Evolutionary conservation across 2,113 vertebrate genomes (phyloP), one percentile per base, ranked within the genome.

Genomic region (Xyrauchen texanus): DNA sequence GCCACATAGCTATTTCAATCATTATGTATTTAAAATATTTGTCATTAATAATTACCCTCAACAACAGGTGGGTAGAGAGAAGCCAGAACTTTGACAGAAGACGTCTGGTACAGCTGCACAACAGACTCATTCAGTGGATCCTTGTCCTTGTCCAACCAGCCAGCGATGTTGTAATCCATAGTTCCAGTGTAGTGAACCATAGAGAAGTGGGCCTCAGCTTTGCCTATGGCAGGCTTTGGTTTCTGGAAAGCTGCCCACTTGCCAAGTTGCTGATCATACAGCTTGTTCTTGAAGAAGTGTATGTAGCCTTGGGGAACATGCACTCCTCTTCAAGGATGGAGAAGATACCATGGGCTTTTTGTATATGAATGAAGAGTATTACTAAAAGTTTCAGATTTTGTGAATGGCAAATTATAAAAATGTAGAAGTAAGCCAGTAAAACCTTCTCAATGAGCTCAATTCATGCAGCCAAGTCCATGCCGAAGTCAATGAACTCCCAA

Each of bases 401-500:
- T 52, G 34, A 21, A 8, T 69, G 21, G 10, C n/a, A 63, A 51
- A 49, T 7, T 2, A 63, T n/a, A 4, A 9, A 52, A 15, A 57
- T 45, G 2, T 15, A 52, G 9, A 77, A 13, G 0, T 55, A 90
- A 67, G 47, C 2, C 11, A 66, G 6, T 1, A 82, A 51, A 75
- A 96, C 95, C 94, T 94, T 96, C 85, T 96, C 95, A 90, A 95
- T 95, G 10, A 95, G 94, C 88, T 95, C 95, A 88, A 96, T 95
- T 88, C 95, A 96, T 81, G 95, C 94, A 90, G 94, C 93, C 90
- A 95, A 80, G 87, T 96, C 95, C 95, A 96, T 96, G 0, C 95
- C 95, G 52, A 96, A 96, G 78, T 96, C 95, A 92, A 96, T 96
- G 90, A 96, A 96, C 13, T 91, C 92, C 95, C 95, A 96, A 71